Evolutionary conservation across 2,888 invertebrate species (phyloP).

Genomic region (Drosophila prostipennis): DNA sequence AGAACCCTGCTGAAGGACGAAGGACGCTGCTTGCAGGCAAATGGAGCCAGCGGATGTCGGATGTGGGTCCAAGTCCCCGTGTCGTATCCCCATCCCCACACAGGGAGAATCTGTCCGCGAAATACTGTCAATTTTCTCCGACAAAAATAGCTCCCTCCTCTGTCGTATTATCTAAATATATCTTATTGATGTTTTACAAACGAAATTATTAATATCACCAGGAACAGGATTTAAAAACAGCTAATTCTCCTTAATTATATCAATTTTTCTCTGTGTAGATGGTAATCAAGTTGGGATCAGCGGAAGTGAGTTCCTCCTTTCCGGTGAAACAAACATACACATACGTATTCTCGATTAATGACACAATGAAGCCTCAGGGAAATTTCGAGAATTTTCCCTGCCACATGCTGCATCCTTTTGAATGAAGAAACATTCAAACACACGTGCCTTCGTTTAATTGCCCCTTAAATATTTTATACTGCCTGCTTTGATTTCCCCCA

Average conservation of each 20-base stretch:
- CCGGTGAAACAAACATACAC: slow-evolving; percentile 7
- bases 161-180: not conserved
- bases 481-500: slow-evolving; percentile 38
- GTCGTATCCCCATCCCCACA: not conserved
- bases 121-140: not conserved
- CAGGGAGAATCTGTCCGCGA: not conserved
- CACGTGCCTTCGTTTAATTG: slow-evolving; percentile 48
- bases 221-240: not conserved
- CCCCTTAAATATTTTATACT: slow-evolving; percentile 58
- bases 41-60: slow-evolving; percentile 21
- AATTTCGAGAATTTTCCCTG: slow-evolving; percentile 53
- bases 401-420: slow-evolving; percentile 26
- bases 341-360: slow-evolving; percentile 22
- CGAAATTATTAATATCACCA: not conserved
- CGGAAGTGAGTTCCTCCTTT: slow-evolving; percentile 14
- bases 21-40: slow-evolving; percentile 27
- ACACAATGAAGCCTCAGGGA: slow-evolving; percentile 34
- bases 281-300: slow-evolving; percentile 19
- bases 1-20: slow-evolving; percentile 47
- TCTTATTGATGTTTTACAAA: not conserved
- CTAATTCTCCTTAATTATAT: not conserved
- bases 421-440: slow-evolving; percentile 6
- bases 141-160: slow-evolving; percentile 1
- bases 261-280: slow-evolving; percentile 5
- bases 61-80: not conserved